phyloP scores from a whole-genome alignment of 2,888 invertebrate genomes.

The Pheosia tremula region DNA sequence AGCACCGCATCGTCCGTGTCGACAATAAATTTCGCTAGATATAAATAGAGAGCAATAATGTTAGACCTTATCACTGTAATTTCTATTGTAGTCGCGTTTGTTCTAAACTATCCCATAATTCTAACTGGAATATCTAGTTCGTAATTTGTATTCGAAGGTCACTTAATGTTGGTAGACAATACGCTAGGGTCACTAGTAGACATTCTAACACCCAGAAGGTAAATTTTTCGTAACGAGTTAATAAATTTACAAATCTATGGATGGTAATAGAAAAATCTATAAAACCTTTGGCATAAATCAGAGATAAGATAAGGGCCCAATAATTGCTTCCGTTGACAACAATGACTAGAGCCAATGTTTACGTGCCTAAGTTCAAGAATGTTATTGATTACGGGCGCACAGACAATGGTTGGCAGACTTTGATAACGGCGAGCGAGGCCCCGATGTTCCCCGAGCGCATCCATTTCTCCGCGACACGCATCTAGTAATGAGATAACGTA shows the following conservation, averaged over 20 bases:
- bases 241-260: no score
- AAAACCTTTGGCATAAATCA: not conserved
- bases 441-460: slow-evolving; percentile 53
- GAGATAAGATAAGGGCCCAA: not conserved
- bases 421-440: slow-evolving; percentile 59
- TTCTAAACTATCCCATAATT: slow-evolving; percentile 22
- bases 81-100: slow-evolving; percentile 41
- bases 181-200: not conserved
- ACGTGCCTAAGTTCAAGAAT: slow-evolving; percentile 66
- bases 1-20: slow-evolving; percentile 25
- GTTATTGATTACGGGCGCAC: slow-evolving; percentile 65
- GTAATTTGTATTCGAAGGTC: slow-evolving; percentile 20
- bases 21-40: slow-evolving; percentile 44
- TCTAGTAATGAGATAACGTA: slow-evolving; percentile 66
- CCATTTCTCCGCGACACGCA: slow-evolving; percentile 65
- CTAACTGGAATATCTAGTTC: slow-evolving; percentile 17
- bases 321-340: slow-evolving; percentile 26
- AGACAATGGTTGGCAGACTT: slow-evolving; percentile 54
- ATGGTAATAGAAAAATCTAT: no score
- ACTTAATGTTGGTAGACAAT: slow-evolving; percentile 6
- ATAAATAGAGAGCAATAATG: slow-evolving; percentile 49
- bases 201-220: not conserved
- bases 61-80: slow-evolving; percentile 46
- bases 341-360: slow-evolving; percentile 45
- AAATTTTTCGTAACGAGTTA: not conserved